These are phyloP conservation scores for Neotoma lepida DNA, from an alignment of 2,113 vertebrate species.

Conservation along the genomic window DNA sequence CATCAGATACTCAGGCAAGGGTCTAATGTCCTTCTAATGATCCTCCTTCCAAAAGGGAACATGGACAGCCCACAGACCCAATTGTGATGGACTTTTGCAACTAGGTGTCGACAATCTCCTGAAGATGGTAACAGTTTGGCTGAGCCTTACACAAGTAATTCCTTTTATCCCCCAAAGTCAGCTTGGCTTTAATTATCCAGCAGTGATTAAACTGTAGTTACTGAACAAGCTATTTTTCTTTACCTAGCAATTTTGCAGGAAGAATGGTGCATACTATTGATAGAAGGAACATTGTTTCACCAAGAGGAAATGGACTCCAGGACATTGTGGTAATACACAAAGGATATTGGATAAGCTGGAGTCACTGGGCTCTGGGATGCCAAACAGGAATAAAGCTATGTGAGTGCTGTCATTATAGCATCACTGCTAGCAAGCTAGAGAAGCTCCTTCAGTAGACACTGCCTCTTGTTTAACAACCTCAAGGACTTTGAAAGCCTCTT, in stretches of 20 bases:
- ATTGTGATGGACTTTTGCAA: background rate
- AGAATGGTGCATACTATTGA: background rate
- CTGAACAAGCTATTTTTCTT: background rate
- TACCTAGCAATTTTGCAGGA: slow-evolving; percentile 15
- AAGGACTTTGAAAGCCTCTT: background rate
- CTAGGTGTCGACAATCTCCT: background rate
- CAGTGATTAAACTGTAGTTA: slow-evolving; percentile 13
- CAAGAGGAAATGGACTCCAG: slow-evolving; percentile 3
- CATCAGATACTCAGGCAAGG: background rate
- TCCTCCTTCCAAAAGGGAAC: background rate
- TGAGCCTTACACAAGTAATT: background rate
- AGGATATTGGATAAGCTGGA: background rate
- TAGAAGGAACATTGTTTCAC: background rate
- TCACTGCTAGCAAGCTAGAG: background rate
- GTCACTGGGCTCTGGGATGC: background rate
- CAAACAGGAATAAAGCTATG: background rate
- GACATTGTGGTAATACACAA: slow-evolving; percentile 35
- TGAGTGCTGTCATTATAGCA: background rate
- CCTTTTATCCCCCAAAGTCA: background rate
- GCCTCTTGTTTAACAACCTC: background rate
- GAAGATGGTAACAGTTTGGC: background rate
- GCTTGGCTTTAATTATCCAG: slow-evolving; percentile 32
- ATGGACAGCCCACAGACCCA: background rate
- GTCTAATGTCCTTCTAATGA: background rate
- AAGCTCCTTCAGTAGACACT: background rate